Conservation (phyloP, 2,113 vertebrate genomes). For the Tachuris rubrigastra region DNA sequence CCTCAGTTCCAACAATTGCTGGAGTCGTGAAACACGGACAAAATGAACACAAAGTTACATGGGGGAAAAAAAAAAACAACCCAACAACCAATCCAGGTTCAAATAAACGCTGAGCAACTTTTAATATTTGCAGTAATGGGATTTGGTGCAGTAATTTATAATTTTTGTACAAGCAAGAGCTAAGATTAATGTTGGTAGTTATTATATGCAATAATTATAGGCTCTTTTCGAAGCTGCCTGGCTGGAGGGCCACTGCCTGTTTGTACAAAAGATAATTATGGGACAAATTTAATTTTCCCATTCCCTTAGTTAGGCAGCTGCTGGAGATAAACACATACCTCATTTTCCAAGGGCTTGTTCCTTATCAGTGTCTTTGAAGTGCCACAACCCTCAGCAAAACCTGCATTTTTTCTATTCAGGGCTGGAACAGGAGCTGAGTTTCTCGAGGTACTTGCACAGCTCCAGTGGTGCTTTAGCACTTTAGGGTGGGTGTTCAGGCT, state of each 20-base stretch:
- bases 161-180: conserved; percentile 48
- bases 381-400: not conserved
- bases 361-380: conserved; percentile 2
- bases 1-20: not conserved
- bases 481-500: not conserved
- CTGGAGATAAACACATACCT: conserved; percentile 36
- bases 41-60: conserved; percentile 22
- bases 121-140: conserved; percentile 50
- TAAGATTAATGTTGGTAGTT: conserved; percentile 62
- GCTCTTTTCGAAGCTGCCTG: conserved; percentile 47
- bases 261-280: conserved; percentile 55
- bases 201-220: conserved; percentile 66
- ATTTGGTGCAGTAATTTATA: conserved; percentile 64
- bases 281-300: conserved; percentile 55
- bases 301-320: conserved; percentile 1
- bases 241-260: conserved; percentile 58
- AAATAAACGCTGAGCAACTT: conserved; percentile 27
- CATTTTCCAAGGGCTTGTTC: not conserved
- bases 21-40: conserved; percentile 7
- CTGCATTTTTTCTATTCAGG: not conserved
- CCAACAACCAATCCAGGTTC: not conserved
- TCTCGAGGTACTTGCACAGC: not conserved
- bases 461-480: not conserved
- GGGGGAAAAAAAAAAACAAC: not conserved
- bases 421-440: not conserved